Conservation (phyloP, 2,888 invertebrate species). For the Tridacna gigas region DNA sequence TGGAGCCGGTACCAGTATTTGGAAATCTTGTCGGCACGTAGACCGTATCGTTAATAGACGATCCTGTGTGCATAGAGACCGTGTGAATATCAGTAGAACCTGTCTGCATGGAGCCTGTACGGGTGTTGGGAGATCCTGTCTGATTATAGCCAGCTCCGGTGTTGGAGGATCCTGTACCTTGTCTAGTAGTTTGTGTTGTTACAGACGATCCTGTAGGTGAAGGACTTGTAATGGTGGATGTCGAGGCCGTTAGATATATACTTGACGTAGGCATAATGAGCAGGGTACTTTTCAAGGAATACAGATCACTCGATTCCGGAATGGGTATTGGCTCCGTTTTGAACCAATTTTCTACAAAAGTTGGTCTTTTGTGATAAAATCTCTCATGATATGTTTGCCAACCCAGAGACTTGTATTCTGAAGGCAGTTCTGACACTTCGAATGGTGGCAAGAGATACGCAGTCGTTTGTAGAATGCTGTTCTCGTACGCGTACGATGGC, state of each 20-base stretch:
- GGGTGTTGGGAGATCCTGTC: background rate
- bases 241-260: background rate
- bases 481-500: conserved; percentile 4
- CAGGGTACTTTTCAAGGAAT: background rate
- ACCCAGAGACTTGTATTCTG: background rate
- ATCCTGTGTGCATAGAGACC: too few species aligned
- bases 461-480: background rate
- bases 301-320: background rate
- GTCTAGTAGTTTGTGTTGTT: background rate
- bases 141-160: background rate
- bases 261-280: background rate
- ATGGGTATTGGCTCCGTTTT: conserved; percentile 6
- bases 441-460: conserved; percentile 6
- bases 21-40: too few species aligned
- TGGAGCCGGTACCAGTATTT: too few species aligned
- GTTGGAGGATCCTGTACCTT: background rate
- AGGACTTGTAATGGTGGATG: background rate
- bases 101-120: background rate
- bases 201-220: background rate
- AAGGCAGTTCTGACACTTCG: background rate
- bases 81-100: background rate
- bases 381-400: conserved; percentile 10
- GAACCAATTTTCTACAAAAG: conserved; percentile 11
- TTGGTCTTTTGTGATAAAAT: conserved; percentile 9
- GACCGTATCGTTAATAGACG: too few species aligned